These are phyloP conservation scores for Lycopodina hypogea DNA, from an alignment of 37 sponge, comb jelly and placozoan genomes.

Conservation along the genomic window DNA sequence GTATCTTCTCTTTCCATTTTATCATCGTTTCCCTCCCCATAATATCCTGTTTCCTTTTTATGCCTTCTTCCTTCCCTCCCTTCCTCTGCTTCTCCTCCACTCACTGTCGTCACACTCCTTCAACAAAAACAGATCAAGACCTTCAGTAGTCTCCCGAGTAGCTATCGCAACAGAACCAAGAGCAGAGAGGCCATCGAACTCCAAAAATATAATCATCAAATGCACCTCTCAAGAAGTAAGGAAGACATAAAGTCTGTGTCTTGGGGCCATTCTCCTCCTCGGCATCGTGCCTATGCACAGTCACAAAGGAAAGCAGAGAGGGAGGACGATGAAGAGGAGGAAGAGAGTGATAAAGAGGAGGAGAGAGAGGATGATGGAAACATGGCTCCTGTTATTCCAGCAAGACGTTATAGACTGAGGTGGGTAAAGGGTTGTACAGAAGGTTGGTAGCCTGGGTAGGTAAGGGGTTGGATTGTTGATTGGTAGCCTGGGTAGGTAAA, in stretches of 20 bases:
- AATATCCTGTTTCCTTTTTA: no score
- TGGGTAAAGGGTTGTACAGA: not conserved
- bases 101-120: no score
- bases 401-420: not conserved
- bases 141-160: slow-evolving; percentile 4
- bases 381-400: not conserved
- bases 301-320: not conserved
- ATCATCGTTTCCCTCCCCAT: not conserved
- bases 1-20: no score
- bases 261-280: no score
- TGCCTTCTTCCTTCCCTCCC: no score
- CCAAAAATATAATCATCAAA: not conserved
- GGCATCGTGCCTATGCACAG: no score
- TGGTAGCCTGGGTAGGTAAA: no score
- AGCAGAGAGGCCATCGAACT: not conserved
- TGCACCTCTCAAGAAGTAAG: not conserved
- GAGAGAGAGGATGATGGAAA: not conserved
- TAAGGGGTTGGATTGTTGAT: no score
- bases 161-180: slow-evolving; percentile 4
- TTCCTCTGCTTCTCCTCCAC: no score
- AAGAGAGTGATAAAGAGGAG: not conserved
- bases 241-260: not conserved
- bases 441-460: not conserved
- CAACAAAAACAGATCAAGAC: slow-evolving; percentile 12
- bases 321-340: not conserved